phyloP scores from a whole-genome alignment of 2,888 invertebrate genomes.

The Cheilosia variabilis region DNA sequence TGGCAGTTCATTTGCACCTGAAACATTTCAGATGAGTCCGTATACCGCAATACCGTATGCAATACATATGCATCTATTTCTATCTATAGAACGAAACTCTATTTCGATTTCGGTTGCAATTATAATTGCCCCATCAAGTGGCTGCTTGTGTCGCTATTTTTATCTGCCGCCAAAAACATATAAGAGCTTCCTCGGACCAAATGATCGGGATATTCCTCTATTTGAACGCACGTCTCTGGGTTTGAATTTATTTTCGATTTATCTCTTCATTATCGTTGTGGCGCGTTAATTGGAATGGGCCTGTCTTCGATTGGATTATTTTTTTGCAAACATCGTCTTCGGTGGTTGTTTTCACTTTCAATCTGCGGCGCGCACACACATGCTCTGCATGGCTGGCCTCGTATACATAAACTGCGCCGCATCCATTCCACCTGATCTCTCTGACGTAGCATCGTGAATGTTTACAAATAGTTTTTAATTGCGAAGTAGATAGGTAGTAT shows the following conservation, averaged over 20 bases:
- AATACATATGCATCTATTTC: too few species aligned
- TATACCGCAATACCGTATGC: too few species aligned
- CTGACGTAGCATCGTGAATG: background rate
- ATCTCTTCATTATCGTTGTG: background rate
- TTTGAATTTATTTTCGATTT: background rate
- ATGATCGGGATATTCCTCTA: background rate
- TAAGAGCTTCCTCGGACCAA: background rate
- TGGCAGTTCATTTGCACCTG: background rate
- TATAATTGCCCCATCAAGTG: background rate
- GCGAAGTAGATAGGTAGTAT: background rate
- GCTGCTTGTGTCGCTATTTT: background rate
- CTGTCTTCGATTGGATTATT: background rate
- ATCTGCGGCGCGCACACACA: background rate
- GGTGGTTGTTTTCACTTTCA: slow-evolving; percentile 6
- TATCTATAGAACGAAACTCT: background rate
- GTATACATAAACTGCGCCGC: background rate
- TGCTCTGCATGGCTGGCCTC: too few species aligned
- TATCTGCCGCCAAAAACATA: background rate
- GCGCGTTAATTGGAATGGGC: background rate
- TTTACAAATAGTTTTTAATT: background rate
- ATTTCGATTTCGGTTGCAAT: background rate
- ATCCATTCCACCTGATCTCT: background rate
- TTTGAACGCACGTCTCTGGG: background rate
- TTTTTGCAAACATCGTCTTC: background rate
- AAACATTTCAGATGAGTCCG: too few species aligned